Evolutionary conservation across 2,888 invertebrate genomes (phyloP).

Genomic region (Eurois occulta): DNA sequence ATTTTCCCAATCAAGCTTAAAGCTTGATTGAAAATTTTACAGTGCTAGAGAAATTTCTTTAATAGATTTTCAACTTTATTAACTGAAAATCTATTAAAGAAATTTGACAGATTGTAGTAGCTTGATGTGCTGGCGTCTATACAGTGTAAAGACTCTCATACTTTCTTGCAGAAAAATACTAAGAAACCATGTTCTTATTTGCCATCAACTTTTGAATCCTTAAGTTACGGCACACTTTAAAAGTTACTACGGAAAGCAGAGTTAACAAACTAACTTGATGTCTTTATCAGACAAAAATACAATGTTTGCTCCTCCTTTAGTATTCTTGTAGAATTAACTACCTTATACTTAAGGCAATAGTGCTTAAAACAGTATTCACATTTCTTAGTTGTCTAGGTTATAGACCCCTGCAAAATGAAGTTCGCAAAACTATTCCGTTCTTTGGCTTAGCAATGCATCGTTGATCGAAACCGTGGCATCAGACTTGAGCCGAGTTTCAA

Average conservation of each 20-base stretch:
- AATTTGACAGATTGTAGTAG: too few relatives aligned
- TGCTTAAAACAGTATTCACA: neutral
- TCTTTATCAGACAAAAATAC: conserved; percentile 25
- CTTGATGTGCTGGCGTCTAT: too few relatives aligned
- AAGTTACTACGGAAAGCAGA: conserved; percentile 6
- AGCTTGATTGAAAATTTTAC: too few relatives aligned
- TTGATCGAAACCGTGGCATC: conserved; percentile 59
- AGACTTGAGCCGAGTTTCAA: conserved; percentile 66
- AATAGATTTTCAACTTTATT: too few relatives aligned
- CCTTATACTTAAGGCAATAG: neutral
- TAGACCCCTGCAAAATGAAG: conserved; percentile 41
- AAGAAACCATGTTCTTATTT: conserved; percentile 1
- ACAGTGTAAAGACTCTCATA: neutral
- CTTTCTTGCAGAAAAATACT: neutral
- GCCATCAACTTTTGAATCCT: neutral
- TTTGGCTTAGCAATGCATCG: conserved; percentile 61
- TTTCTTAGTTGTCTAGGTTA: conserved; percentile 19
- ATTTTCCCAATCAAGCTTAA: too few relatives aligned
- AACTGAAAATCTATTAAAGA: too few relatives aligned
- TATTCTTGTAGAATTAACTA: neutral
- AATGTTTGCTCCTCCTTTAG: conserved; percentile 5
- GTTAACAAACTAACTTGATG: neutral
- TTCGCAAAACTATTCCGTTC: conserved; percentile 48
- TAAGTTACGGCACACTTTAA: conserved; percentile 20
- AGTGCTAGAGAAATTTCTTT: too few relatives aligned